Evolutionary conservation across 2,797 vertebrate species (phyloP).

Genomic region (Dermochelys coriacea): DNA sequence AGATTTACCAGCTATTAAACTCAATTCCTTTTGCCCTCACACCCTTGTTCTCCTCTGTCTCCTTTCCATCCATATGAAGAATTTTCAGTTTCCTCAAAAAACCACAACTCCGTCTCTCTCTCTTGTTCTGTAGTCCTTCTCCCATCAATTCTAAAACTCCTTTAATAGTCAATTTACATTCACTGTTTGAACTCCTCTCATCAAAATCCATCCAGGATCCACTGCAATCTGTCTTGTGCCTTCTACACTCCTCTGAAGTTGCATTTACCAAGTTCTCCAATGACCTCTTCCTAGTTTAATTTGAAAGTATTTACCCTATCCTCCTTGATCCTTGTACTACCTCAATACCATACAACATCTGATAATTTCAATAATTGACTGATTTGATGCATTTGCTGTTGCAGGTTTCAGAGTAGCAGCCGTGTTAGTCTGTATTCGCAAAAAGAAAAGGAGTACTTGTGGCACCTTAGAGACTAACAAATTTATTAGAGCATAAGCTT

Average conservation of each 20-base stretch:
- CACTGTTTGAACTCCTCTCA: neutral
- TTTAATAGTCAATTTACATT: neutral
- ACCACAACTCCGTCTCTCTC: neutral
- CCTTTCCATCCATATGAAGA: neutral
- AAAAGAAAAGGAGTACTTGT: too few relatives aligned
- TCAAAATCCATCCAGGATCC: neutral
- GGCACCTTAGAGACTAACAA: too few relatives aligned
- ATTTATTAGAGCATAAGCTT: too few relatives aligned
- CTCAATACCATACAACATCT: neutral
- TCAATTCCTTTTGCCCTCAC: slow-evolving; percentile 6
- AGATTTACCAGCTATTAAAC: neutral
- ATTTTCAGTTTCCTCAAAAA: neutral
- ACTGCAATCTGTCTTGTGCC: neutral
- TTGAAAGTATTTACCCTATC: neutral
- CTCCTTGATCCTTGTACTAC: neutral
- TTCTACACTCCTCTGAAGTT: neutral
- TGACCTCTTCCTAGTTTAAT: neutral
- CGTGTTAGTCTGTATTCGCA: too few relatives aligned
- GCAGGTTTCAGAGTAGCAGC: too few relatives aligned
- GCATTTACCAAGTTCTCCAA: neutral
- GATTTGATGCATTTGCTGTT: neutral
- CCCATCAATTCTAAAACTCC: neutral
- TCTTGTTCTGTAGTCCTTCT: neutral
- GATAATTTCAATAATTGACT: neutral
- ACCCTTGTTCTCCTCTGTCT: neutral